Evolutionary conservation across 2,797 vertebrate species (phyloP), one percentile per base, ranked within the genome.

Genomic region (Limnodromus scolopaceus): DNA sequence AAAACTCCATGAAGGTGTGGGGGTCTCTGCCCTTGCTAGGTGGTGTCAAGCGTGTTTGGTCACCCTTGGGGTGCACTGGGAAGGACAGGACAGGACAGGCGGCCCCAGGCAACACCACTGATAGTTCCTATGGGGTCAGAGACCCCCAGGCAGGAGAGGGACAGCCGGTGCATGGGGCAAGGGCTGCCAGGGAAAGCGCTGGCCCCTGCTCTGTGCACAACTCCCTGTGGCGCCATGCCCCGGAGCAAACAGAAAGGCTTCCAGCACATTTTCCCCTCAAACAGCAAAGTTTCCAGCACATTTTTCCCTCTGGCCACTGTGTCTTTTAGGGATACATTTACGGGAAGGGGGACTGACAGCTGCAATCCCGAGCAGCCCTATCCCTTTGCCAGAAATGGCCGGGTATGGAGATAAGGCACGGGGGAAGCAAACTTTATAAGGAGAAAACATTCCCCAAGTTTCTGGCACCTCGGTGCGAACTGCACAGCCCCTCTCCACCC

Each of bases 371-470:
- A 28, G 15, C 39, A 38, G 82, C 19, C 1, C 1, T 14, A 18
- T 22, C 36, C 54, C 53, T 13, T 13, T 25, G 88, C 86, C 89
- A 89, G 57, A 30, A 79, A 39, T 0, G 19, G 81, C 45, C 49
- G 66, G 63, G 70, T 25, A 36, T 4, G 32, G 74, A 72, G 90
- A 96, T 58, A n/a, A 61, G 49, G 84, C 82, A 15, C 19, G 38
- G 39, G 57, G 38, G 36, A 39, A 66, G 69, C 53, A 82, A 96
- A 89, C 94, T 96, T 94, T 95, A 96, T 96, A 95, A 63, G 95
- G 95, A 94, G 46, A 96, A 96, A 96, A 78, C n/a, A 76, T 66
- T 65, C 55, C 45, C 24, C 48, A 8, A 28, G 48, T 16, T 38
- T 10, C 43, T 70, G 95, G 84, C 92, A 65, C 57, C 64, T 86